Evolutionary conservation across 35 echinoderm and acorn worm genomes (phyloP).

Genomic region (Anneissia japonica): DNA sequence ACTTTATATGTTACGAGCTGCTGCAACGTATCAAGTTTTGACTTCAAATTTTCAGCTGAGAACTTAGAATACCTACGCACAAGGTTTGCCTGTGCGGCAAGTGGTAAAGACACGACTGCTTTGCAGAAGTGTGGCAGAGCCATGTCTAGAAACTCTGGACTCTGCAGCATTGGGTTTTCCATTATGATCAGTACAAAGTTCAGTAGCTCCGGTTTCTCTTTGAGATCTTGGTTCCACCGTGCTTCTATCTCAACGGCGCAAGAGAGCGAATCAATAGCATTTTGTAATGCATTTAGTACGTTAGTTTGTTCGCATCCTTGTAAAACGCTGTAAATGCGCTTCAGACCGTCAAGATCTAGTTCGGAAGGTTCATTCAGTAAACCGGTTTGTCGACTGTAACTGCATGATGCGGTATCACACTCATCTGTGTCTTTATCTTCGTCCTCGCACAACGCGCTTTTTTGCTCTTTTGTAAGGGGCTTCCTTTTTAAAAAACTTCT

Average conservation of each 20-base stretch:
- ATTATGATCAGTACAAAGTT: conserved; percentile 83
- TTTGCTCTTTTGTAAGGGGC: background rate
- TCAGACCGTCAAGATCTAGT: conserved; percentile 75
- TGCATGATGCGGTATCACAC: background rate
- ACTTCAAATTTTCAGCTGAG: conserved; percentile 38
- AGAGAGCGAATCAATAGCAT: conserved; percentile 73
- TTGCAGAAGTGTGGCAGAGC: conserved; percentile 81
- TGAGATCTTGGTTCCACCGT: conserved; percentile 44
- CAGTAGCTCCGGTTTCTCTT: conserved; percentile 44
- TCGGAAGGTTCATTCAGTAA: conserved; percentile 4
- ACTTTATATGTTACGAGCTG: conserved; percentile 94
- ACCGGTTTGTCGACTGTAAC: background rate
- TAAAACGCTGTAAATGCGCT: conserved; percentile 60
- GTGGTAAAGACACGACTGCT: conserved; percentile 61
- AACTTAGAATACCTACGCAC: conserved; percentile 60
- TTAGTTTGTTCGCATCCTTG: conserved; percentile 38
- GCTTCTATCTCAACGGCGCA: conserved; percentile 73
- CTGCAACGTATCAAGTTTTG: conserved; percentile 84
- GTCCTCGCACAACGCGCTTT: conserved; percentile 4
- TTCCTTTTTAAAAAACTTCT: conserved; percentile 64
- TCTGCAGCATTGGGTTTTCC: conserved; percentile 87
- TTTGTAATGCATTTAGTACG: conserved; percentile 75
- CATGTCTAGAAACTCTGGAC: conserved; percentile 68
- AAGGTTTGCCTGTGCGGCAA: conserved; percentile 57
- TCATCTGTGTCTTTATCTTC: conserved; percentile 43